Evolutionary conservation across 2,888 invertebrate species (phyloP).

Genomic region (Macrosiphum euphorbiae): DNA sequence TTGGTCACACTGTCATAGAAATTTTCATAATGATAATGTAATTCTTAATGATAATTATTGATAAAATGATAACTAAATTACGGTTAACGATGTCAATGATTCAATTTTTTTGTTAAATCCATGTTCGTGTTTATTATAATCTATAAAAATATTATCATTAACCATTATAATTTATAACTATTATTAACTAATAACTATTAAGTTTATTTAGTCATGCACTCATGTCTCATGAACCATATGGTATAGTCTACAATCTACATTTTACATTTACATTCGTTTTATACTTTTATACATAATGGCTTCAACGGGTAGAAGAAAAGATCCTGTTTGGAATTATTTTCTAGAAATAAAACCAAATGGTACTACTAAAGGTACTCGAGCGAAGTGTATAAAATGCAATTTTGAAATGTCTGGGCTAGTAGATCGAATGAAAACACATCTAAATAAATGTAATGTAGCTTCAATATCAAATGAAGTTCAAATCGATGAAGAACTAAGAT

Average conservation of each 20-base stretch:
- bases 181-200: too few relatives aligned
- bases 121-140: too few relatives aligned
- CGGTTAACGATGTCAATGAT: too few relatives aligned
- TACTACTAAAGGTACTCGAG: not conserved
- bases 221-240: too few relatives aligned
- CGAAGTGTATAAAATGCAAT: conserved; percentile 13
- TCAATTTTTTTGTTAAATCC: too few relatives aligned
- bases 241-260: not conserved
- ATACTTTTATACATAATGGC: not conserved
- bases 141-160: too few relatives aligned
- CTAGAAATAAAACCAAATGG: not conserved
- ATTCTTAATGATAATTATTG: too few relatives aligned
- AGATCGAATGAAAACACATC: not conserved
- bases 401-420: conserved; percentile 26
- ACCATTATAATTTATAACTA: too few relatives aligned
- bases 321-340: conserved; percentile 26
- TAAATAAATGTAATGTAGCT: conserved; percentile 11
- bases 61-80: too few relatives aligned
- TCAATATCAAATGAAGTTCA: conserved; percentile 14
- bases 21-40: too few relatives aligned
- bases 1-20: too few relatives aligned
- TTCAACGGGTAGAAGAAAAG: conserved; percentile 23
- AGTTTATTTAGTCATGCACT: too few relatives aligned
- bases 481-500: not conserved
- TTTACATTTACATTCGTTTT: not conserved